Base-by-base conservation (phyloP, 2,113 vertebrate species). In the Bagarius yarrelli region DNA sequence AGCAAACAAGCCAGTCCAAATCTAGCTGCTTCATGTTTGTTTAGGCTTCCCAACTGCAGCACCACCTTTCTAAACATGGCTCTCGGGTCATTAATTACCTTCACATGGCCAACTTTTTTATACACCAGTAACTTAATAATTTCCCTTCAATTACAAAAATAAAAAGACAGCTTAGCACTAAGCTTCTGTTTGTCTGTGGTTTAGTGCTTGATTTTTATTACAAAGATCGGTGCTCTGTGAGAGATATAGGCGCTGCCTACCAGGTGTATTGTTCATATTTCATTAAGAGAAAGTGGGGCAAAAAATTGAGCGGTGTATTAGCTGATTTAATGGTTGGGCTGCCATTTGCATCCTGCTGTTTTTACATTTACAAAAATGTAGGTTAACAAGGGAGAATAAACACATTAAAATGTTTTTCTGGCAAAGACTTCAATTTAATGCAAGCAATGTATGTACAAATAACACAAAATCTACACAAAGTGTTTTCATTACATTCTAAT, bases 1-100 rank as follows among this genome's bases (percentile, higher is more conserved):
- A 19, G 72, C 55, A 77, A 82, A 82, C 50, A 77, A 82, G 25
- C 12, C 63, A 32, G 53, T 76, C 25, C 13, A n/a, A 27, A 32
- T 34, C 50, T 66, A 81, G 25, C 34, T 47, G 52, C 36, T 59
- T 18, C 40, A 64, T 81, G 34, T 82, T 76, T 69, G 61, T 57
- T 59, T 32, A 76, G 25, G 36, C 73, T 60, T 8, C 53, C 59
- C 44, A 15, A 76, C 34, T 76, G 47, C 32, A 67, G 52, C 71
- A 36, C 9, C 50, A 66, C 30, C 50, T 30, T 14, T 27, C 25
- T 40, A 74, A 40, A 61, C 57, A 36, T 34, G 27, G 21, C 57
- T 32, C 30, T 19, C 11, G 27, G 55, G 70, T 64, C 71, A 75
- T 64, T 55, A 21, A 81, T 75, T 75, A 52, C 27, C 36, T 47